Base-by-base conservation (phyloP, 1,140 invertebrate species). In the Zelostemma sp. region DNA sequence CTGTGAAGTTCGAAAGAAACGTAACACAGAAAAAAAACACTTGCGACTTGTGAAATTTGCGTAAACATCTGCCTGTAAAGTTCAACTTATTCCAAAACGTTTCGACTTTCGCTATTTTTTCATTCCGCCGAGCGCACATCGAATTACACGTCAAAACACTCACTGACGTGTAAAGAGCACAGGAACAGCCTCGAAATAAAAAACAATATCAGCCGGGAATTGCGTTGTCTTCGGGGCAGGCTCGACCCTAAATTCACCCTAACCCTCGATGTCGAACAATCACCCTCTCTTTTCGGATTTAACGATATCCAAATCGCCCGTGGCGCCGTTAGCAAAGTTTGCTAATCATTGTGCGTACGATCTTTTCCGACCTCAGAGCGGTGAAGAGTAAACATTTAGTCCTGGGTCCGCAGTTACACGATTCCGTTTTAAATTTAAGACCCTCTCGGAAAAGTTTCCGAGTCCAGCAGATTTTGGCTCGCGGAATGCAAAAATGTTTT, bases 221-320 rank as follows among this genome's bases (percentile, higher is more conserved):
- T 54, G 43, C 49, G 49, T 35, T 66, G 63, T 66, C 50, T 59
- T 59, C 45, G n/a, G 56, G 56, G 56, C 50, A 45, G 43, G 31
- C 18, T 43, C 48, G 4, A 18, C 19, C 43, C 56, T 51, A 19
- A 66, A 55, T 58, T 58, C 62, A 65, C 62, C 55, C 63, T 65
- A 41, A 19, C 45, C 43, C 16, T 48, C 12, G 8, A 1, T 21
- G 21, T 12, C 46, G 19, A 48, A 14, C 8, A 9, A 17, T 14
- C 15, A 47, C 55, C 43, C 55, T 54, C 49, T 28, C 8, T 54
- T 48, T 28, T 38, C 43, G 8, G 14, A 38, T 54, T 54, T 65
- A 65, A 58, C 55, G 62, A 58, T 65, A 65, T 58, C 55, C 50
- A 65, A 66, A 60, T 56, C 40, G 56, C 63, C 63, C 43, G 38